phyloP scores from a whole-genome alignment of 2,797 vertebrate species.

The Valencia hispanica region DNA sequence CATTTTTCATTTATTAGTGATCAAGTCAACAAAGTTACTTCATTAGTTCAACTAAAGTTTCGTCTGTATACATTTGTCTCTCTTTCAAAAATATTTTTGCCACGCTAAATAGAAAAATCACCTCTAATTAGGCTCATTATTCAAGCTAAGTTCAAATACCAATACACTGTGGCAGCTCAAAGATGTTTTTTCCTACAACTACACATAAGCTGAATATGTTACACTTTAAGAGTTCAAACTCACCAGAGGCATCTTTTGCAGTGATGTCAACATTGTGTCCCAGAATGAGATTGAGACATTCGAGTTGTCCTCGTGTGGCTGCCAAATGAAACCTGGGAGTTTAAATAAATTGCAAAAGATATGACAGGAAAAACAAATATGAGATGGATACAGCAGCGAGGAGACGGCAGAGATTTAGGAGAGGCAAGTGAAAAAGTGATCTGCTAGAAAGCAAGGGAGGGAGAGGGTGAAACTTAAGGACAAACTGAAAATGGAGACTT shows the following conservation, averaged over 20 bases:
- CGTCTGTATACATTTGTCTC: neutral
- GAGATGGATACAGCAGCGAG: constrained; percentile 3
- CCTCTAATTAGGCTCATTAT: neutral
- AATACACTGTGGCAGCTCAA: neutral
- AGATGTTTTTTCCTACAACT: neutral
- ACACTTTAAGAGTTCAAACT: constrained; percentile 21
- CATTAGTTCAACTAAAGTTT: neutral
- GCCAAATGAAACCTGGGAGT: constrained; percentile 91
- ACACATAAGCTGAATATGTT: neutral
- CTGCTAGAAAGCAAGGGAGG: constrained; percentile 24
- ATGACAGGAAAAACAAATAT: constrained; percentile 7
- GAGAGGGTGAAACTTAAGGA: constrained; percentile 52
- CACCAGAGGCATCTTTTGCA: constrained; percentile 90
- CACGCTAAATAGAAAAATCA: neutral
- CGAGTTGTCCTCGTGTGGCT: constrained; percentile 92
- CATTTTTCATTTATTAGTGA: neutral
- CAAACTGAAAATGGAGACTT: constrained; percentile 58
- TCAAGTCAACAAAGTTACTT: neutral
- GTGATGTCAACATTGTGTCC: constrained; percentile 88
- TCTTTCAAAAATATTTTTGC: neutral
- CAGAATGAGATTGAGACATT: constrained; percentile 92
- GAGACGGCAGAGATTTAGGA: constrained; percentile 6
- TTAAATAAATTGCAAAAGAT: constrained; percentile 9
- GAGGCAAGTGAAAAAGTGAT: constrained; percentile 39
- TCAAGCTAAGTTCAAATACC: neutral